Base-by-base conservation (phyloP, 2,888 invertebrate genomes). In the Ctenicera cuprea region DNA sequence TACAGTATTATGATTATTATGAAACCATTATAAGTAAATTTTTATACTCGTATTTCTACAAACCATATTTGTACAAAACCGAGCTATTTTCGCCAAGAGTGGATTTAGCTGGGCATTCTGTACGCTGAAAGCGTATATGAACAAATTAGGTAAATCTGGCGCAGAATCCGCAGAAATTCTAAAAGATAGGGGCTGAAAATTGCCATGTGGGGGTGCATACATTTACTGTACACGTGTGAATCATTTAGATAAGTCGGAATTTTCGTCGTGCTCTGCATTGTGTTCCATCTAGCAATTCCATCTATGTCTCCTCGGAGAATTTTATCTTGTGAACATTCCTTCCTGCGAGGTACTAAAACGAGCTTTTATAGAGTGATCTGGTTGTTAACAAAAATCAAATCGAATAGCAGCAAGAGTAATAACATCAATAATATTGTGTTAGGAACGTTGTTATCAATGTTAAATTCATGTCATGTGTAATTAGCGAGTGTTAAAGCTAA, bases 211-310 rank as follows among this genome's bases (percentile, higher is more conserved):
- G 50, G 54, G 54, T 54, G 54, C 26, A 54, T 54, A 54, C 54
- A 54, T 54, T 54, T 54, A 14, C 54, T 54, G 26, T 14, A 26
- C 54, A 54, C 54, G 54, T 54, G 54, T 54, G 54, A 54, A 54
- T 54, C 54, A 33, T 54, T 54, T 54, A 54, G 54, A 54, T 54
- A 54, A 33, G 33, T 16, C 22, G 16, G 54, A 54, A 54, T 30
- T 54, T 54, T 26, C 54, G 54, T 38, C 38, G 38, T 12, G 38
- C 38, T 11, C n/a, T 12, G 38, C 14, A 45, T 45, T n/a, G 3
- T 16, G 3, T 20, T 7, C 3, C 48, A 48, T 48, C 9, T 11
- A 5, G 48, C 16, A 20, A 48, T 48, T 16, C 48, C 48, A 16
- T 16, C 14, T 16, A 16, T 48, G 20, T 14, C 20, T 18, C 48